Evolutionary conservation across 2,888 invertebrate genomes (phyloP), one percentile per base, ranked within the genome.

Genomic region (Meghimatium bilineatum): DNA sequence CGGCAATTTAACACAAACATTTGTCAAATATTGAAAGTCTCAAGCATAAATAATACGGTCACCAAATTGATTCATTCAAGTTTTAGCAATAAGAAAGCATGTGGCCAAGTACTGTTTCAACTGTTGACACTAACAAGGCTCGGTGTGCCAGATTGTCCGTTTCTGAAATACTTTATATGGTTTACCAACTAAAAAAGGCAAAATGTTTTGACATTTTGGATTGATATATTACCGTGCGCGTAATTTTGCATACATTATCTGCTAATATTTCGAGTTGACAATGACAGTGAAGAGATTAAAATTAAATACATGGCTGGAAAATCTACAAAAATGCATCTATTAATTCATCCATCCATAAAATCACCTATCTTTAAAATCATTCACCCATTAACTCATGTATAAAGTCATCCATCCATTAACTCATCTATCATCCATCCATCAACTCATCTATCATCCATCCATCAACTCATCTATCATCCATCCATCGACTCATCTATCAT

Each of bases 41-140:
- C 44, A 26, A 20, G 76, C 60, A 23, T 38, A 12, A 23, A 38
- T 71, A 1, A 29, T 36, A 36, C 44, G 67, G 78, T 78, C 66
- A 67, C 12, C 23, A 34, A 44, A 67, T 78, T 44, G 67, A 44
- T 67, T 49, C 78, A 67, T 78, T 78, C 78, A 67, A 44, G 23
- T 52, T 38, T 66, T 66, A 32, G 60, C 36, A 2, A 12, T 60
- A n/a, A 44, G 36, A 12, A 44, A 63, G 49, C 78, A 44, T 44
- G 26, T 6, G 29, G 34, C 12, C 12, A 20, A n/a, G 78, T 29
- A 67, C 67, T 34, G 32, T 23, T 34, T 67, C 66, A 66, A 66
- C 78, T 32, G 78, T 6, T n/a, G n/a, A n/a, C 2, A 32, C 56
- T 60, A 60, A 76, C 6, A 34, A 26, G 17, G 6, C 20, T 38